These are phyloP conservation scores for Cryptomyrus ogoouensis DNA, from an alignment of 2,113 vertebrate genomes.

Conservation along the genomic window DNA sequence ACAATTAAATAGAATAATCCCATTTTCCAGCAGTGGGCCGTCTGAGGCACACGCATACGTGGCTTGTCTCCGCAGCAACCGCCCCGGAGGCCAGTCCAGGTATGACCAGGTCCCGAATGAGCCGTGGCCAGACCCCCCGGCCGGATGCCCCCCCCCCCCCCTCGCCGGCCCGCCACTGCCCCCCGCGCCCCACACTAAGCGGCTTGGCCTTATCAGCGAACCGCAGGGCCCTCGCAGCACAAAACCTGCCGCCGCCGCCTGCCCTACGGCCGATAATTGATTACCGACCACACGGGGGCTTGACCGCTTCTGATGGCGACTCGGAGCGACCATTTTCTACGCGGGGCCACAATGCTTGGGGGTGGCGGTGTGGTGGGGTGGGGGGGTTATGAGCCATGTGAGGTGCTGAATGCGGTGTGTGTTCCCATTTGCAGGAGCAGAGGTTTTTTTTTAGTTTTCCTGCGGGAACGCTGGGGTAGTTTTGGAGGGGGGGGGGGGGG, in stretches of 20 bases:
- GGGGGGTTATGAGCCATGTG: not conserved
- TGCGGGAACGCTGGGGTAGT: constrained; percentile 14
- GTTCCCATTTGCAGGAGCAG: constrained; percentile 5
- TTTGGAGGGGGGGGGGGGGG: not conserved
- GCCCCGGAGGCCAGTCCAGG: constrained; percentile 46
- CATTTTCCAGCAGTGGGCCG: constrained; percentile 45
- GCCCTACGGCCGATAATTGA: constrained; percentile 57
- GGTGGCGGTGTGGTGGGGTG: not conserved
- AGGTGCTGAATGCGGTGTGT: constrained; percentile 22
- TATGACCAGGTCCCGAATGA: constrained; percentile 35
- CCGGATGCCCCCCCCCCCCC: constrained; percentile 34
- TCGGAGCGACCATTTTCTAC: constrained; percentile 37
- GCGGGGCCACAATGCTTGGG: constrained; percentile 24
- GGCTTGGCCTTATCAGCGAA: constrained; percentile 63
- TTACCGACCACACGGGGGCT: constrained; percentile 48
- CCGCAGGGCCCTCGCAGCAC: constrained; percentile 53
- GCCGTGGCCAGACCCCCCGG: constrained; percentile 30
- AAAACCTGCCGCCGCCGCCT: constrained; percentile 47
- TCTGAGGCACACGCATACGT: constrained; percentile 43
- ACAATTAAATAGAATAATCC: constrained; percentile 47
- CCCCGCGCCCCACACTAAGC: constrained; percentile 41
- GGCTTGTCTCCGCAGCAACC: constrained; percentile 39
- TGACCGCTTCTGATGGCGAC: constrained; percentile 42
- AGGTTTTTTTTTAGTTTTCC: constrained; percentile 4
- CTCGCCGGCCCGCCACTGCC: constrained; percentile 7